phyloP scores from a whole-genome alignment of 2,888 invertebrate genomes.

The Harpalus rufipes region DNA sequence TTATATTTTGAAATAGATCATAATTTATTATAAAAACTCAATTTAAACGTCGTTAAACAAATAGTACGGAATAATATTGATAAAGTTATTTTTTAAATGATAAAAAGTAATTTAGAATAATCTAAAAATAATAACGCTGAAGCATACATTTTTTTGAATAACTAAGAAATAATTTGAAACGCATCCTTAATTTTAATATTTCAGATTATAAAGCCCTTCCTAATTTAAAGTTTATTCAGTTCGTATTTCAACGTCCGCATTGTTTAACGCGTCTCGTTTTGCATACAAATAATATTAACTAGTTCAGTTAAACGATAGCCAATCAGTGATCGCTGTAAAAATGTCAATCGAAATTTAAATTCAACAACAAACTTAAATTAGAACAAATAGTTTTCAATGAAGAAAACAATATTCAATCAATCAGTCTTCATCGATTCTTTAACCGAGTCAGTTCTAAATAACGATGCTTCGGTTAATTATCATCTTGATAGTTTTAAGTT shows the following conservation, averaged over 20 bases:
- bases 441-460: conserved; percentile 9
- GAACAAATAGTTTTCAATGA: conserved; percentile 41
- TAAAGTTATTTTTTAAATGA: not conserved
- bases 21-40: conserved; percentile 24
- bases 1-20: conserved; percentile 14
- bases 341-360: conserved; percentile 56
- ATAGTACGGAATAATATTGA: conserved; percentile 32
- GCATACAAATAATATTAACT: conserved; percentile 56
- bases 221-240: conserved; percentile 37
- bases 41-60: conserved; percentile 36
- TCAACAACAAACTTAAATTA: conserved; percentile 46
- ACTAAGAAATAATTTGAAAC: conserved; percentile 5
- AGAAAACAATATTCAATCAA: conserved; percentile 40
- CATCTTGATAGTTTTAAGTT: conserved; percentile 17
- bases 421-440: conserved; percentile 31
- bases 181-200: conserved; percentile 28
- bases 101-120: conserved; percentile 1
- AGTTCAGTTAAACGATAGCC: conserved; percentile 33
- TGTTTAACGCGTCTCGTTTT: conserved; percentile 21
- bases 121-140: not conserved
- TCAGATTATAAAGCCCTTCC: not conserved
- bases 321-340: conserved; percentile 16
- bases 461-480: conserved; percentile 42
- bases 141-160: not conserved
- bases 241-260: conserved; percentile 41